phyloP scores from a whole-genome alignment of 2,113 vertebrate genomes.

The Phrynocephalus versicolor region DNA sequence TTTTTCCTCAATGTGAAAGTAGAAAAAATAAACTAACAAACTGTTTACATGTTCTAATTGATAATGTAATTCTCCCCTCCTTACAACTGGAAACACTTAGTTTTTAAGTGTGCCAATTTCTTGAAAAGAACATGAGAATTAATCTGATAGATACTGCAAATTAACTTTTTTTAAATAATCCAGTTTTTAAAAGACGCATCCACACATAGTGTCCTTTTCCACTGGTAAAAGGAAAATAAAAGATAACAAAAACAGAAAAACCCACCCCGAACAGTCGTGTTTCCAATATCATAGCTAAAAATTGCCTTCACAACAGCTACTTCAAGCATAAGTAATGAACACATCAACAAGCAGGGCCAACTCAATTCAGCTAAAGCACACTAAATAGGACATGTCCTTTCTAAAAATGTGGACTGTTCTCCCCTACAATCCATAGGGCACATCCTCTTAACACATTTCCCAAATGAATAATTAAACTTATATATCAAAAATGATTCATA shows the following conservation, averaged over 20 bases:
- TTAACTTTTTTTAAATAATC: too few relatives aligned
- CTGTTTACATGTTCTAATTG: neutral
- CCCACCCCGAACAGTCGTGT: constrained; percentile 51
- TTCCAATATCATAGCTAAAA: constrained; percentile 63
- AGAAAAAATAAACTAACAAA: neutral
- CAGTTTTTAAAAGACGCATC: neutral
- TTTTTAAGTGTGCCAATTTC: constrained; percentile 27
- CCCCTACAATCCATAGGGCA: constrained; percentile 44
- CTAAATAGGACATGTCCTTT: constrained; percentile 56
- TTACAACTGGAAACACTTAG: constrained; percentile 11
- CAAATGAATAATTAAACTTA: constrained; percentile 46
- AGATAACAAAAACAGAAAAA: constrained; percentile 55
- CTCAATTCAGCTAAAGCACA: constrained; percentile 65
- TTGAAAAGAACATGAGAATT: constrained; percentile 36
- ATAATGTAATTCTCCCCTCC: constrained; percentile 2
- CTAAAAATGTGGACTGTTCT: constrained; percentile 44
- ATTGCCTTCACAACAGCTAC: constrained; percentile 62
- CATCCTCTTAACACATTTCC: constrained; percentile 53
- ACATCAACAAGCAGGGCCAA: constrained; percentile 66
- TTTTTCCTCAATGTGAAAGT: constrained; percentile 3
- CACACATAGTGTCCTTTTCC: constrained; percentile 13
- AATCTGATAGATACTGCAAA: constrained; percentile 49
- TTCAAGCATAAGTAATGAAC: constrained; percentile 60
- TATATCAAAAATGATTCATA: constrained; percentile 12
- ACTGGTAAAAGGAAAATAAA: constrained; percentile 15